These are phyloP conservation scores for Sarcophaga bullata DNA, from an alignment of 1,140 invertebrate species.

Conservation along the genomic window DNA sequence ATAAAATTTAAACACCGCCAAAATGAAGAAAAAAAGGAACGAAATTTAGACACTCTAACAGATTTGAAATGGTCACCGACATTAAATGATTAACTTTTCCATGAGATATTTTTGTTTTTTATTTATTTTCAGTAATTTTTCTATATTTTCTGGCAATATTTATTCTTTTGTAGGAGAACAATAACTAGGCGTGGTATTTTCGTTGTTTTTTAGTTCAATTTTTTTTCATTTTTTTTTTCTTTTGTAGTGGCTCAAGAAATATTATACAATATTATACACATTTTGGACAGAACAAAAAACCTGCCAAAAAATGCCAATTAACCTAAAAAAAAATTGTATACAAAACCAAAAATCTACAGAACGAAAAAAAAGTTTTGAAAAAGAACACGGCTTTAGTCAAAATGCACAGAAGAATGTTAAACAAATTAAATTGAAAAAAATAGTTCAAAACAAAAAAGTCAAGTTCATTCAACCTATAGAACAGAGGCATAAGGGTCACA, in stretches of 20 bases:
- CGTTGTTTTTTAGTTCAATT: neutral
- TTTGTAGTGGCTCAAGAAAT: neutral
- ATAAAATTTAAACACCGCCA: constrained; percentile 11
- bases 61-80: constrained; percentile 37
- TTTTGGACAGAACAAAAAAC: constrained; percentile 23
- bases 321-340: constrained; percentile 40
- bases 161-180: constrained; percentile 23
- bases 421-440: constrained; percentile 29
- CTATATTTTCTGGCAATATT: neutral
- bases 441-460: neutral
- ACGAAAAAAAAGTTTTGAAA: neutral
- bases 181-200: constrained; percentile 30
- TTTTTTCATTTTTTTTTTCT: neutral
- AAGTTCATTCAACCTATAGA: constrained; percentile 34
- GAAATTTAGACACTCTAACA: constrained; percentile 33
- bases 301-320: constrained; percentile 46
- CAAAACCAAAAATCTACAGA: neutral
- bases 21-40: neutral
- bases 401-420: neutral
- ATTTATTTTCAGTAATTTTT: neutral
- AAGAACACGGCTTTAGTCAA: neutral
- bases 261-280: neutral
- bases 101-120: neutral
- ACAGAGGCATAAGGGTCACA: neutral
- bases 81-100: constrained; percentile 34